Percentiles rank a stretch among this genome's conserved stretches.
Evolutionary conservation across 2,113 vertebrate genomes (phyloP).

Genomic region (Bothrops jararaca): DNA sequence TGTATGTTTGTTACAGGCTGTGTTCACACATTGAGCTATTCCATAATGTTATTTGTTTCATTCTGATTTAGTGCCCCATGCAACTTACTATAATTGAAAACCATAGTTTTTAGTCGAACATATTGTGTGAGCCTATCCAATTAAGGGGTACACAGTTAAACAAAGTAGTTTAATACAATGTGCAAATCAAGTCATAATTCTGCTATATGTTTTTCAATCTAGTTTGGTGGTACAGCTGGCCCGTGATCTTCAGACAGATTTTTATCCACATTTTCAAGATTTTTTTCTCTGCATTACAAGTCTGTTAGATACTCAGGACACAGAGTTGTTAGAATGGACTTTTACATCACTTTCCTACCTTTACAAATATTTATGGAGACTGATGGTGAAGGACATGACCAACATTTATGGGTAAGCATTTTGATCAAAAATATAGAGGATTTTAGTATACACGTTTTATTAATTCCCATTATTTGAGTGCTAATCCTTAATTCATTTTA

Average conservation of each 20-base stretch:
- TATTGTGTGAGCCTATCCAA: not conserved
- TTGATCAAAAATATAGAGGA: not conserved
- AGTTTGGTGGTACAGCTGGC: constrained; percentile 94
- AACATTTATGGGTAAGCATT: constrained; percentile 86
- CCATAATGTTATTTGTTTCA: not conserved
- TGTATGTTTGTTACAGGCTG: not conserved
- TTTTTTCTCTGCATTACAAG: constrained; percentile 87
- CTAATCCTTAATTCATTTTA: not conserved
- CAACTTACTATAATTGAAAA: not conserved
- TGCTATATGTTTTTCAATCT: constrained; percentile 42
- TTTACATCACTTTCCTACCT: constrained; percentile 94
- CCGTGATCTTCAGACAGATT: constrained; percentile 93
- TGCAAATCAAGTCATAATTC: not conserved
- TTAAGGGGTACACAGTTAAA: not conserved
- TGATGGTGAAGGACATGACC: constrained; percentile 93
- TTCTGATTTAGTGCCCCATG: not conserved
- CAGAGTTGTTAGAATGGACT: constrained; percentile 89
- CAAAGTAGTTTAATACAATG: constrained; percentile 2
- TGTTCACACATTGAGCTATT: not conserved
- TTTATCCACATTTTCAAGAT: constrained; percentile 93
- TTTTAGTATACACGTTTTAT: not conserved
- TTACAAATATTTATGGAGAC: constrained; percentile 95
- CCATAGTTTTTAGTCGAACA: not conserved
- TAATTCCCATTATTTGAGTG: not conserved
- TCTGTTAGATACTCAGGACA: constrained; percentile 90